phyloP scores from a whole-genome alignment of 2,888 invertebrate genomes.

The Branchellion lobata region DNA sequence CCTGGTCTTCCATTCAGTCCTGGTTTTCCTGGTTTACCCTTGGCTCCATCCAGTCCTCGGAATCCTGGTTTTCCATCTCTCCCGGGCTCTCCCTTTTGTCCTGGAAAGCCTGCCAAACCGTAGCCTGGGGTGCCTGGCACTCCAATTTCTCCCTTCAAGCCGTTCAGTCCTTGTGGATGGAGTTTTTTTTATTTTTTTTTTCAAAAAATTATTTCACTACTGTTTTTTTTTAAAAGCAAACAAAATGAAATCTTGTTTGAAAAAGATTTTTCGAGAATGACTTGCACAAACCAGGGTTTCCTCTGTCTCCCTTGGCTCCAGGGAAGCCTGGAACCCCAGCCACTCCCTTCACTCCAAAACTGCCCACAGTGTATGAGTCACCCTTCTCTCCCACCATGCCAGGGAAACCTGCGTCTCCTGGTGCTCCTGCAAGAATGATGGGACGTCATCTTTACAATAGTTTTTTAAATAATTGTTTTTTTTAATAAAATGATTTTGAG shows the following conservation, averaged over 20 bases:
- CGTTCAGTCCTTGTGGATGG: not conserved
- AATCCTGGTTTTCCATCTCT: not conserved
- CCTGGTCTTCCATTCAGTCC: not conserved
- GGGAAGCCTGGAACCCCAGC: conserved; percentile 2
- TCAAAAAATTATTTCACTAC: too few relatives aligned
- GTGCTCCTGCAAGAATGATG: conserved; percentile 49
- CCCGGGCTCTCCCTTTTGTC: not conserved
- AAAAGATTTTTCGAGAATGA: too few relatives aligned
- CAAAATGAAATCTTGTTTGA: too few relatives aligned
- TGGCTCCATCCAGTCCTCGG: not conserved
- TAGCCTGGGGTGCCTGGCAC: not conserved
- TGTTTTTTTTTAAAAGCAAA: too few relatives aligned
- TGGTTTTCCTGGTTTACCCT: not conserved
- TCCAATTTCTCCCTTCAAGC: not conserved
- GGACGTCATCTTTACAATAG: too few relatives aligned
- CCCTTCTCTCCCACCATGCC: conserved; percentile 51
- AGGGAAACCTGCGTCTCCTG: conserved; percentile 55
- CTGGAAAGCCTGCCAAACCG: not conserved
- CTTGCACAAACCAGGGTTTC: not conserved
- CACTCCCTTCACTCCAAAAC: conserved; percentile 52
- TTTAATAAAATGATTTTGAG: too few relatives aligned
- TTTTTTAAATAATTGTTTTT: not conserved
- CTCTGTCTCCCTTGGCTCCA: not conserved
- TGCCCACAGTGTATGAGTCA: conserved; percentile 46
- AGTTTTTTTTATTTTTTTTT: not conserved